Base-by-base conservation (phyloP, 2,888 invertebrate genomes). In the Caenorhabditis auriculariae region DNA sequence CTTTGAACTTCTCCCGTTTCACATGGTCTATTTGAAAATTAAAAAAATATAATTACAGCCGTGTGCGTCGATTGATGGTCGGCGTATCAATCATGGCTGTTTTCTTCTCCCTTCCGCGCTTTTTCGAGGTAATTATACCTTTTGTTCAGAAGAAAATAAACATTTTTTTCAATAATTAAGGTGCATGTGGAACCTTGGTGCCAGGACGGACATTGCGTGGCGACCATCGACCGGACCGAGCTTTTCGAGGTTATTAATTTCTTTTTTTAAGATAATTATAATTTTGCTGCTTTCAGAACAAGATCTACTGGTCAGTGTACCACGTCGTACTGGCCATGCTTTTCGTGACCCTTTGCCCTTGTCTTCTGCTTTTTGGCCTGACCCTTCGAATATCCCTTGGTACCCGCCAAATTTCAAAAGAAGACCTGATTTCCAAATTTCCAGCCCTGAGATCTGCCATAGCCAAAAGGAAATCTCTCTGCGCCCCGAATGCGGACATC, bases 61-160 rank as follows among this genome's bases (percentile, higher is more conserved):
- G 79, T 39, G 79, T 79, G 21, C 74, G 74, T 42, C 58, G 75
- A 5, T 56, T 79, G 32, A 78, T 79, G 73, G 60, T 80, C 6
- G 63, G 63, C 3, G 78, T 79, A 6, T 74, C 74, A 1, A 41
- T 73, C 6, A 53, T 76, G 54, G 79, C 79, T 3, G 60, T 77
- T 29, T 45, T 78, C 48, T 79, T 80, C 60, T 76, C 75, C 4
- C 43, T 75, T 29, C 79, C 79, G 12, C 57, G 79, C 17, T 78
- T 77, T 66, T 80, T 79, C 58, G 79, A 79, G 54, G 75, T 75
- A 2, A 26, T 57, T 9, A 54, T 19, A 9, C 37, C n/a, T 41
- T 3, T n/a, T 6, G 43, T 19, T 19, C 17, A 43, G 43, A 24
- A n/a, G 4, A 24, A 43, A 43, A n/a, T 43, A 21, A 23, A n/a